Conservation (phyloP, 2,888 invertebrate genomes). For the Ischnus inquisitorius region DNA sequence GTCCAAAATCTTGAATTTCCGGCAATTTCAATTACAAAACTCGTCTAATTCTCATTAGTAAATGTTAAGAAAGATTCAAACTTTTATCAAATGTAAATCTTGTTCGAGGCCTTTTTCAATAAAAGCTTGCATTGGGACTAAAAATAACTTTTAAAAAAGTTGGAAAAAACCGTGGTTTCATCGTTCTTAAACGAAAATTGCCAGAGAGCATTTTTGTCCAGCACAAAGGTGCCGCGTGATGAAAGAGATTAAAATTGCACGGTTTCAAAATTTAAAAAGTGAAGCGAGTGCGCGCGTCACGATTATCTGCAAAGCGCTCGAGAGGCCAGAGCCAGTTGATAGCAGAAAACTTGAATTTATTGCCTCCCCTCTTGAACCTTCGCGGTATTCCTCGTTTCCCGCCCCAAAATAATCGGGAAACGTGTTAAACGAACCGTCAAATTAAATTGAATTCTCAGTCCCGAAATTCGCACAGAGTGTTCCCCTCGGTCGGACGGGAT, state of each 20-base stretch:
- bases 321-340: not conserved
- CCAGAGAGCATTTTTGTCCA: not conserved
- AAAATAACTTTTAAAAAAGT: too few relatives aligned
- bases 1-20: too few relatives aligned
- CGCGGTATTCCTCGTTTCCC: not conserved
- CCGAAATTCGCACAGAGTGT: not conserved
- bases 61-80: too few relatives aligned
- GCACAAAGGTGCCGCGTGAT: slow-evolving; percentile 4
- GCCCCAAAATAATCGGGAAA: slow-evolving; percentile 1
- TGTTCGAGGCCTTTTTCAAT: too few relatives aligned
- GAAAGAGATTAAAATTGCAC: not conserved
- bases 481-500: not conserved
- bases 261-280: too few relatives aligned
- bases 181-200: not conserved
- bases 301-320: slow-evolving; percentile 1
- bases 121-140: too few relatives aligned
- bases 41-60: too few relatives aligned
- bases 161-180: not conserved
- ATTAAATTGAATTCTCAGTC: slow-evolving; percentile 2
- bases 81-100: too few relatives aligned
- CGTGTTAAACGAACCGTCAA: slow-evolving; percentile 16
- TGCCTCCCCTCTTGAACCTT: not conserved
- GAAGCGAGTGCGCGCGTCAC: not conserved
- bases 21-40: too few relatives aligned
- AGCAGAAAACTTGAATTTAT: slow-evolving; percentile 6